Percentiles rank a stretch among this genome's conserved stretches.
These are phyloP conservation scores for Fragum whitleyi DNA, from an alignment of 2,888 invertebrate species.

Conservation along the genomic window DNA sequence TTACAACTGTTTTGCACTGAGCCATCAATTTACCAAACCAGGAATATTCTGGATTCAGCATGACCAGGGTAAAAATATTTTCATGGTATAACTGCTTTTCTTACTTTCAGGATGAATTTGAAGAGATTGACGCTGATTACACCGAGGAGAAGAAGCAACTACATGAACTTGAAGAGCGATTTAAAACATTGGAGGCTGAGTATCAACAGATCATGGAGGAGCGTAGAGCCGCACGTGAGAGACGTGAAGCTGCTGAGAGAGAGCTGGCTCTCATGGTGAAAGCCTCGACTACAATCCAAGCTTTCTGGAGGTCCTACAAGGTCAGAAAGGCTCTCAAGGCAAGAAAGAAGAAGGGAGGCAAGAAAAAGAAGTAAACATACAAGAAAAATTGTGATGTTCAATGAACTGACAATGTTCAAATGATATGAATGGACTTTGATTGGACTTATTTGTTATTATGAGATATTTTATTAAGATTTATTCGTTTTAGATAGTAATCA, in stretches of 20 bases:
- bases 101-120: slow-evolving; percentile 82
- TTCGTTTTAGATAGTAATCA: not conserved
- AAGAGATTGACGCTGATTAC: slow-evolving; percentile 84
- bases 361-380: slow-evolving; percentile 66
- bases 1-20: no score
- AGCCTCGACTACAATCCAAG: slow-evolving; percentile 84
- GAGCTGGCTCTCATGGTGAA: slow-evolving; percentile 82
- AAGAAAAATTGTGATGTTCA: not conserved
- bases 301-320: slow-evolving; percentile 85
- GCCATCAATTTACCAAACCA: no score
- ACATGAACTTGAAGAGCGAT: slow-evolving; percentile 84
- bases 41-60: no score
- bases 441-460: not conserved
- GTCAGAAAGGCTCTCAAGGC: slow-evolving; percentile 84
- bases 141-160: slow-evolving; percentile 85
- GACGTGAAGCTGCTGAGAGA: slow-evolving; percentile 82
- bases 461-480: not conserved
- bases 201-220: slow-evolving; percentile 84
- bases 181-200: slow-evolving; percentile 84
- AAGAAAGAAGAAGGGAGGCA: slow-evolving; percentile 83
- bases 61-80: no score
- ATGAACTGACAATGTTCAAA: not conserved
- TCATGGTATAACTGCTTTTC: not conserved
- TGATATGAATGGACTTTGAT: not conserved
- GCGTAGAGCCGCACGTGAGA: slow-evolving; percentile 81